Evolutionary conservation across 2,888 invertebrate genomes (phyloP).

Genomic region (Melitaea athalia): DNA sequence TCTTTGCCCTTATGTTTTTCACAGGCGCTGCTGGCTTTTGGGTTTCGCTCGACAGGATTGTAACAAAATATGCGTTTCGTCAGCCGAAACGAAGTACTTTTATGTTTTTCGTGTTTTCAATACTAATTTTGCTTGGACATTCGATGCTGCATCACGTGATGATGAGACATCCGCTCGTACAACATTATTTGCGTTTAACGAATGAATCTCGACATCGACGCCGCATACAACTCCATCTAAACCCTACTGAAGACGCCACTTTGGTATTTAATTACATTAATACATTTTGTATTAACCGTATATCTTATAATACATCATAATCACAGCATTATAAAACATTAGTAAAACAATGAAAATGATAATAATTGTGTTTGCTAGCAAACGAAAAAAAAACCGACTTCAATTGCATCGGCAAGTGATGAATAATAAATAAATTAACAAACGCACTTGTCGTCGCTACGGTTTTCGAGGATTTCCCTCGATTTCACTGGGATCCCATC

Average conservation of each 20-base stretch:
- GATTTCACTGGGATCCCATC: too few species aligned
- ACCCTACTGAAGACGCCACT: conserved; percentile 92
- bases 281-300: background rate
- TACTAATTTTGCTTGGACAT: conserved; percentile 88
- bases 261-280: conserved; percentile 77
- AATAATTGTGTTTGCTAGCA: too few species aligned
- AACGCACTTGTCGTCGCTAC: too few species aligned
- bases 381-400: too few species aligned
- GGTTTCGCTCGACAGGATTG: conserved; percentile 91
- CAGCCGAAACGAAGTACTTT: conserved; percentile 92
- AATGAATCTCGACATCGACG: conserved; percentile 88
- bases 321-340: background rate
- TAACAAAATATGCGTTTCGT: conserved; percentile 90
- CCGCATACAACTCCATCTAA: conserved; percentile 89
- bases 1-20: conserved; percentile 11
- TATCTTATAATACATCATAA: background rate
- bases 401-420: too few species aligned
- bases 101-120: conserved; percentile 92
- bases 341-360: too few species aligned
- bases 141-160: conserved; percentile 90
- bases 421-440: too few species aligned
- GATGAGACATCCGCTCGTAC: conserved; percentile 90
- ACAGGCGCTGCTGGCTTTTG: conserved; percentile 93
- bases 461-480: too few species aligned
- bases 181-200: conserved; percentile 89